Evolutionary conservation across 92 coral and sea anemone genomes (phyloP).

Genomic region (Plumapathes pennacea): DNA sequence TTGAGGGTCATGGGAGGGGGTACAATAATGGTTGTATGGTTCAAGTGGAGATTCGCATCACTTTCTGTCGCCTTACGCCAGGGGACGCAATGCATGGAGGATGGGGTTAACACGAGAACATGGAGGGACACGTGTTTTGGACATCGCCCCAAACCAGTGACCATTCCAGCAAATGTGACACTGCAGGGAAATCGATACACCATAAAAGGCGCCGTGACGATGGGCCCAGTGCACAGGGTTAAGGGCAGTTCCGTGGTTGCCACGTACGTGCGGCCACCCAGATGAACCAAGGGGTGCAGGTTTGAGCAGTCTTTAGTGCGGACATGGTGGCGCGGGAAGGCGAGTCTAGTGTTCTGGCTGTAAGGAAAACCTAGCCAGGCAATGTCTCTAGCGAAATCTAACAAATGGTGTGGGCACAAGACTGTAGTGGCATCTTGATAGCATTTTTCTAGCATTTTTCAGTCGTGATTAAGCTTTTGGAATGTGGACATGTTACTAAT

Average conservation of each 20-base stretch:
- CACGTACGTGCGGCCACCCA: constrained; percentile 20
- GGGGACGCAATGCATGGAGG: constrained; percentile 9
- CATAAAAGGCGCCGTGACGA: constrained; percentile 10
- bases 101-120: constrained; percentile 10
- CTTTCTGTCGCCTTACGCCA: constrained; percentile 9
- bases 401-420: constrained; percentile 1
- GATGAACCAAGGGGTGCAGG: constrained; percentile 20
- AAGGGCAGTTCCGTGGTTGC: constrained; percentile 12
- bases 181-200: constrained; percentile 35
- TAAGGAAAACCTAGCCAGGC: constrained; percentile 20
- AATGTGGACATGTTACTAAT: constrained; percentile 5
- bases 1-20: constrained; percentile 8
- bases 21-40: not conserved
- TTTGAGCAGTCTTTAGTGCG: constrained; percentile 1
- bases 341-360: constrained; percentile 1
- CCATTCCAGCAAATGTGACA: constrained; percentile 14
- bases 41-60: not conserved
- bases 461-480: constrained; percentile 1
- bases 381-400: constrained; percentile 7
- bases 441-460: constrained; percentile 10
- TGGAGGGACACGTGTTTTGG: constrained; percentile 12
- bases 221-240: constrained; percentile 5
- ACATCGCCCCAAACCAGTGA: constrained; percentile 14
- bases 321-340: constrained; percentile 18
- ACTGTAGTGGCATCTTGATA: constrained; percentile 2